Evolutionary conservation across 2,888 invertebrate species (phyloP), one percentile per base, ranked within the genome.

Genomic region (Endotricha flammealis): DNA sequence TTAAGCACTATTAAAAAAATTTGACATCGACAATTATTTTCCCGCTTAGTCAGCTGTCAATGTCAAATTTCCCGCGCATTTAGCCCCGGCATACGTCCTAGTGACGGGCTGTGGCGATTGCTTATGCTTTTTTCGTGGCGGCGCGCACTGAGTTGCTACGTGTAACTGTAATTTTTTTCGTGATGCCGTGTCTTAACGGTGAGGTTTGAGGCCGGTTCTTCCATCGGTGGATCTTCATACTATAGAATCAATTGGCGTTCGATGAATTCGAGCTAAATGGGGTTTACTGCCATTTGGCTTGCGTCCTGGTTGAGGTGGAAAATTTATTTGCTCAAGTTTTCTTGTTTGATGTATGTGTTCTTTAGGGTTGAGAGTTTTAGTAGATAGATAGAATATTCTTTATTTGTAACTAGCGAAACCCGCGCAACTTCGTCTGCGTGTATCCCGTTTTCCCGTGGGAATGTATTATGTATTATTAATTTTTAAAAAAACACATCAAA

Each of bases 121-220:
- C 60, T 73, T 73, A 72, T 85, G 85, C 70, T 80, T 83, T 85
- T 83, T 83, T 82, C 78, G 71, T 57, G 49, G 70, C 67, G 59
- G 54, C 57, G 64, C 64, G 58, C 62, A 65, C 70, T 70, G 62
- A 60, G 56, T 11, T 29, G 28, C 69, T 64, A 44, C 46, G 52
- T 59, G 47, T 85, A 86, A 85, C 85, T 81, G 83, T 85, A 82
- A 40, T 71, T 82, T 72, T 85, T 86, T 85, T 83, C 75, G 79
- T 78, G 77, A 71, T 78, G 67, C 69, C 48, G 43, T 42, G 55
- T 60, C 57, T 67, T 82, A 82, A 82, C 83, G 80, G 83, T 74
- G 50, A n/a, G n/a, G n/a, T n/a, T 33, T 43, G 68, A 58, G 64
- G 76, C 77, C 77, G 77, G 79, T 78, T 79, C 64, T 68, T 46